Evolutionary conservation across 2,113 vertebrate species (phyloP).

Genomic region (Phalacrocorax pelagicus): DNA sequence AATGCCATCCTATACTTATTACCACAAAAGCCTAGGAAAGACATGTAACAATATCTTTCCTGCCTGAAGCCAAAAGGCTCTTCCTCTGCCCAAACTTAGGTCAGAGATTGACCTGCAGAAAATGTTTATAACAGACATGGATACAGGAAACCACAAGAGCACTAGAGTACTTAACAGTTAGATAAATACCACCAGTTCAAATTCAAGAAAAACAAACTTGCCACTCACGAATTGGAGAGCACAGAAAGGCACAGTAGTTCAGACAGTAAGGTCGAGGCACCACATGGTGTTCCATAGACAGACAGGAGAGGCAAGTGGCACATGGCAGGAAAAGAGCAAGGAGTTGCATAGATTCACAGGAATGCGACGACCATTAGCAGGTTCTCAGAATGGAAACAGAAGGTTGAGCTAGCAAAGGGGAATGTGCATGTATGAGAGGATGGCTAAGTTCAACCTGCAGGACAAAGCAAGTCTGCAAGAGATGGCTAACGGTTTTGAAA

Average conservation of each 20-base stretch:
- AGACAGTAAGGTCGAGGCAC: background rate
- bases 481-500: background rate
- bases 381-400: background rate
- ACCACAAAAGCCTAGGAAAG: background rate
- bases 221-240: background rate
- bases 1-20: background rate
- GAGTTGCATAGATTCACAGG: background rate
- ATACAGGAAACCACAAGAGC: background rate
- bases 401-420: background rate
- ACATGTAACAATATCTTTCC: background rate
- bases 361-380: background rate
- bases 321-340: background rate
- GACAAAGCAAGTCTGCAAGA: background rate
- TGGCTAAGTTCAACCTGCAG: background rate
- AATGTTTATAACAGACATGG: background rate
- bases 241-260: rapidly evolving
- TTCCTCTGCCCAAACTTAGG: background rate
- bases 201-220: background rate
- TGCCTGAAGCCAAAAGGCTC: background rate
- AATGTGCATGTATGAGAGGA: background rate
- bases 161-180: background rate
- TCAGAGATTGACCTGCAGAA: background rate
- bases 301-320: background rate
- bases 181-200: background rate
- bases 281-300: background rate